Base-by-base conservation (phyloP, 2,888 invertebrate genomes). In the Mythimna pallens region DNA sequence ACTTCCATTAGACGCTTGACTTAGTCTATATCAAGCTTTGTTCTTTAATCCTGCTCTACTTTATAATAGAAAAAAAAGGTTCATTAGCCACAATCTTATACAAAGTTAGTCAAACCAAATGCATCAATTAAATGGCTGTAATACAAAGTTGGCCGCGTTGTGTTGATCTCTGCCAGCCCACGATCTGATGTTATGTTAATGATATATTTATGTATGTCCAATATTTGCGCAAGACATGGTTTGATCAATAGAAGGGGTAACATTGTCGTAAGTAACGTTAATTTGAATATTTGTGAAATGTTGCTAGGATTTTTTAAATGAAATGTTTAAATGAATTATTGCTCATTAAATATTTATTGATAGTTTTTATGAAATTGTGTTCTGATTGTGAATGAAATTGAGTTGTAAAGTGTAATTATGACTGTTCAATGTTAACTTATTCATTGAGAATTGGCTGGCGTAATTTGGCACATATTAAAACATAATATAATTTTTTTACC, bases 121-220 rank as follows among this genome's bases (percentile, higher is more conserved):
- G 36, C 61, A 65, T 66, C 63, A 58, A 30, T 47, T n/a, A 34
- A 65, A 74, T 67, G 73, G 73, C 73, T 81, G 78, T 68, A 58
- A 70, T 57, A 59, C 63, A 76, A 73, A 71, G 66, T 72, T 69
- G 82, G 73, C 65, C 66, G 79, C 62, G 80, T 82, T 73, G 82
- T 78, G 81, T 84, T 78, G 79, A 85, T 86, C 78, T 77, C 76
- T 84, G 82, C 67, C 81, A 76, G 78, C 73, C 80, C 78, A 70
- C 80, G 81, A 89, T 89, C 90, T 89, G 89, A 90, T 88, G 86
- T 87, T 87, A 82, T 83, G 81, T 82, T 83, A 86, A 85, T 80
- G 76, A 76, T 74, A 69, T 82, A 72, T 82, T 69, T 78, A 82
- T 88, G 76, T 76, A 80, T 76, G 76, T 58, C 78, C 71, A 70